phyloP scores from a whole-genome alignment of 2,113 vertebrate species.

The Polypterus senegalus region DNA sequence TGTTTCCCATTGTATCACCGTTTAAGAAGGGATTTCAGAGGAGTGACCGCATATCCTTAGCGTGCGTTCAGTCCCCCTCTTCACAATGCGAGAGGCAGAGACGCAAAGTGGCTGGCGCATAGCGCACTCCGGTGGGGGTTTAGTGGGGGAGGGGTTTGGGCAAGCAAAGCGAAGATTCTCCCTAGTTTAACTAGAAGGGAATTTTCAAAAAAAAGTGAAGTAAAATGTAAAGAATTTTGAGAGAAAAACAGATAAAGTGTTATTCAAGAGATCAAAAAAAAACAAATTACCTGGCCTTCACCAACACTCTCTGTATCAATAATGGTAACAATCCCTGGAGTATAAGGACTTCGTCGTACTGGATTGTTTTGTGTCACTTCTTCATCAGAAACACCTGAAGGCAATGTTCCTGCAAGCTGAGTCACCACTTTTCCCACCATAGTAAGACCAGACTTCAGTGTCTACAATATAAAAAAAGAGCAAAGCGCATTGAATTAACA shows the following conservation, averaged over 20 bases:
- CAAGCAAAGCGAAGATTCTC: no score
- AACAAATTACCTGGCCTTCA: conserved; percentile 76
- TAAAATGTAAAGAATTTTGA: not conserved
- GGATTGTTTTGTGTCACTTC: conserved; percentile 70
- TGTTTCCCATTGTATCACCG: no score
- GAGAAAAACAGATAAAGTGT: not conserved
- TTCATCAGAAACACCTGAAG: conserved; percentile 72
- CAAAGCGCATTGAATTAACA: no score
- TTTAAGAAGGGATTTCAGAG: no score
- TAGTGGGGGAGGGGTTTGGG: no score
- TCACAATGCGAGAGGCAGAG: no score
- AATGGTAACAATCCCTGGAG: conserved; percentile 80
- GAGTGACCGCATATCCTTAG: no score
- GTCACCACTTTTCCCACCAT: conserved; percentile 97
- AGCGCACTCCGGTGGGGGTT: no score
- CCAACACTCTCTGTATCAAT: conserved; percentile 84
- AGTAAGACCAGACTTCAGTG: conserved; percentile 84
- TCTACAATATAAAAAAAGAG: conserved; percentile 39
- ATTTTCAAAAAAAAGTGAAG: not conserved
- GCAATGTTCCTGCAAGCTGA: conserved; percentile 79
- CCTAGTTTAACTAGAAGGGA: not conserved
- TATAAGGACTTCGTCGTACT: conserved; percentile 69
- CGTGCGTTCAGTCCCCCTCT: no score
- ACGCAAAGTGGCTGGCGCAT: no score
- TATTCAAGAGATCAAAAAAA: not conserved